Percentiles rank a stretch among this genome's conserved stretches.
phyloP scores from a whole-genome alignment of 2,797 vertebrate genomes.

The Mionectes olivaceus region DNA sequence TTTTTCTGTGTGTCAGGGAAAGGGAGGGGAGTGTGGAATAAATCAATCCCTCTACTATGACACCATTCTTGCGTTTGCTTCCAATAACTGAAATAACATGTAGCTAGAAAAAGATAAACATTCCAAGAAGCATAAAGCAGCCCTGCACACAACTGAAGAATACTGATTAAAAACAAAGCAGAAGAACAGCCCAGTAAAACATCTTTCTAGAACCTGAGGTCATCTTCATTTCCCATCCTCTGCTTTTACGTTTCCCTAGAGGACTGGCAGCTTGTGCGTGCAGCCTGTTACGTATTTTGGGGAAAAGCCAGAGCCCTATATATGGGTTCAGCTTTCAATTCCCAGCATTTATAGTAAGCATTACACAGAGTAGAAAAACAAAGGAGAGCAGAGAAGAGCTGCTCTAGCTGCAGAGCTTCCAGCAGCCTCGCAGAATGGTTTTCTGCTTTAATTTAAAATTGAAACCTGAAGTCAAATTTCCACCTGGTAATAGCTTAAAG shows the following conservation, averaged over 20 bases:
- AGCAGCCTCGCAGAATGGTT: constrained; percentile 2
- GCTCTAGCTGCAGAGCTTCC: neutral
- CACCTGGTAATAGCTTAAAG: constrained; percentile 65
- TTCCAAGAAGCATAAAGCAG: neutral
- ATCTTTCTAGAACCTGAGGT: neutral
- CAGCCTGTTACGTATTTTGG: neutral
- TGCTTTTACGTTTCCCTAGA: neutral
- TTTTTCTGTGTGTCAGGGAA: neutral
- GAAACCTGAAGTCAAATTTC: constrained; percentile 70
- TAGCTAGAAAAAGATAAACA: neutral
- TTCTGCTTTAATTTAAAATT: constrained; percentile 64
- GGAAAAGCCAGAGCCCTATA: neutral
- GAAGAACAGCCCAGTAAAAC: neutral
- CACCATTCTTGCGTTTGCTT: neutral
- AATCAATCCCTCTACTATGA: neutral
- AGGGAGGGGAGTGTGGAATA: neutral
- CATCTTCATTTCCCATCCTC: neutral
- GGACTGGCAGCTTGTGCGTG: neutral
- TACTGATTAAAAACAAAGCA: constrained; percentile 4
- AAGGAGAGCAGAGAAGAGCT: neutral
- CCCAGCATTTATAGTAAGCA: neutral
- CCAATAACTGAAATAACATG: neutral
- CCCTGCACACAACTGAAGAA: neutral
- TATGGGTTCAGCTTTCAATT: neutral
- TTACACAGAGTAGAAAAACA: neutral